A percentile compares a stretch with the other conserved stretches of the same genome.
These are phyloP conservation scores for Cettia cetti DNA, from an alignment of 2,113 vertebrate genomes.

Conservation along the genomic window DNA sequence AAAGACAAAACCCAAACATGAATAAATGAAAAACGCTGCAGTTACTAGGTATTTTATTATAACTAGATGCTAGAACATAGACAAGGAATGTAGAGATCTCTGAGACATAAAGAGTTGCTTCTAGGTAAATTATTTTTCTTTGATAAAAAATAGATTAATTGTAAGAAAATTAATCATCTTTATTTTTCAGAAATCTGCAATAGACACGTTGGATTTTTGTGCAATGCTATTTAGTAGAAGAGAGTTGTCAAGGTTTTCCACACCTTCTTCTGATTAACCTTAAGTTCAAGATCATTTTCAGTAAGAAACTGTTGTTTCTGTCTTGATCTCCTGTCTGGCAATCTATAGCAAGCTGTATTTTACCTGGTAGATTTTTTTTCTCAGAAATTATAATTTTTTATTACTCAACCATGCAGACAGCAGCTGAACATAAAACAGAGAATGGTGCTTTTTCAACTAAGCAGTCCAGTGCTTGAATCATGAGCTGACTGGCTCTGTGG, in stretches of 20 bases:
- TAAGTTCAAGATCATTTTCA: constrained; percentile 24
- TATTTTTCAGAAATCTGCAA: neutral
- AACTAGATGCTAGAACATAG: neutral
- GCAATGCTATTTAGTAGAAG: neutral
- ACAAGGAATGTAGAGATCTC: neutral
- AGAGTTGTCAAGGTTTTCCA: neutral
- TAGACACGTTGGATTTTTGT: neutral
- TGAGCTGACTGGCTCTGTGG: neutral
- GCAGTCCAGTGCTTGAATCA: neutral
- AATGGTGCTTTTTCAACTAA: neutral
- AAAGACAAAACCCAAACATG: neutral
- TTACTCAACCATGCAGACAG: neutral
- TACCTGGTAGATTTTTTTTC: neutral
- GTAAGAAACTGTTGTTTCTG: neutral
- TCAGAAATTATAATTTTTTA: neutral
- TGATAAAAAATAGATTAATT: neutral
- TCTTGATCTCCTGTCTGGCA: neutral
- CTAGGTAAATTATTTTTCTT: neutral
- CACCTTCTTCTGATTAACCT: constrained; percentile 5
- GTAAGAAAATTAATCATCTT: neutral
- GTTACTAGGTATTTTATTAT: neutral
- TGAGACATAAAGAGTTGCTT: neutral
- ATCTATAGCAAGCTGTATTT: neutral
- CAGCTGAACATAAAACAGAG: neutral
- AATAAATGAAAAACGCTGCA: neutral